Evolutionary conservation across 2,797 vertebrate species (phyloP).

Genomic region (Cryptoblepharus egeriae): DNA sequence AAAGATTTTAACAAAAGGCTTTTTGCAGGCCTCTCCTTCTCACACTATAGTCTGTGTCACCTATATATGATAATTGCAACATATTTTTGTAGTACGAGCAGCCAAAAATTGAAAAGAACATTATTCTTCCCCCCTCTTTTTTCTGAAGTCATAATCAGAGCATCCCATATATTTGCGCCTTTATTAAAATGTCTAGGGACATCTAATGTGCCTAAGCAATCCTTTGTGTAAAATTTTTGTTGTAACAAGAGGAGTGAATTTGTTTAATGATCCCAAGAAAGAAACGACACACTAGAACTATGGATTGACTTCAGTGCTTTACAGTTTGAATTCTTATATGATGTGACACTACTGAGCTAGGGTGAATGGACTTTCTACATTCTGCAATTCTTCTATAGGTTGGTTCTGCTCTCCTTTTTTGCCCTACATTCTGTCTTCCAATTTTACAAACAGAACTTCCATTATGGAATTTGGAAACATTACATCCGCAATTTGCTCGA

Average conservation of each 20-base stretch:
- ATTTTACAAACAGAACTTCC: conserved; percentile 1
- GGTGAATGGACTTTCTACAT: background rate
- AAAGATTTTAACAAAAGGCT: conserved; percentile 76
- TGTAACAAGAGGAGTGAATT: conserved; percentile 38
- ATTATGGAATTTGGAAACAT: background rate
- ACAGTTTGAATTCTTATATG: conserved; percentile 61
- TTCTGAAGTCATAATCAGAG: conserved; percentile 67
- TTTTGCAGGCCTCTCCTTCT: conserved; percentile 71
- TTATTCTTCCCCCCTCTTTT: conserved; percentile 14
- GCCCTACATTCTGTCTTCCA: background rate
- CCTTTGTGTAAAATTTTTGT: conserved; percentile 48
- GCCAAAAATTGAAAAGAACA: conserved; percentile 57
- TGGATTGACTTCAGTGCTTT: conserved; percentile 54
- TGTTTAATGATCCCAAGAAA: conserved; percentile 35
- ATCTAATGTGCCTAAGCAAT: conserved; percentile 66
- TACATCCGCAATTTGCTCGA: background rate
- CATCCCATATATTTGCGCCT: conserved; percentile 51
- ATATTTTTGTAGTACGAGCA: conserved; percentile 70
- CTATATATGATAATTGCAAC: conserved; percentile 77
- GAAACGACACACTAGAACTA: conserved; percentile 56
- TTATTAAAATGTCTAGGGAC: conserved; percentile 65
- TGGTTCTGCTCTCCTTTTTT: conserved; percentile 3
- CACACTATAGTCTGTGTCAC: conserved; percentile 67
- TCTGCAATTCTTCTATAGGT: background rate
- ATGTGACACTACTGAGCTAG: conserved; percentile 36